These are phyloP conservation scores for Hybognathus amarus DNA, from an alignment of 2,797 vertebrate species.

Conservation along the genomic window DNA sequence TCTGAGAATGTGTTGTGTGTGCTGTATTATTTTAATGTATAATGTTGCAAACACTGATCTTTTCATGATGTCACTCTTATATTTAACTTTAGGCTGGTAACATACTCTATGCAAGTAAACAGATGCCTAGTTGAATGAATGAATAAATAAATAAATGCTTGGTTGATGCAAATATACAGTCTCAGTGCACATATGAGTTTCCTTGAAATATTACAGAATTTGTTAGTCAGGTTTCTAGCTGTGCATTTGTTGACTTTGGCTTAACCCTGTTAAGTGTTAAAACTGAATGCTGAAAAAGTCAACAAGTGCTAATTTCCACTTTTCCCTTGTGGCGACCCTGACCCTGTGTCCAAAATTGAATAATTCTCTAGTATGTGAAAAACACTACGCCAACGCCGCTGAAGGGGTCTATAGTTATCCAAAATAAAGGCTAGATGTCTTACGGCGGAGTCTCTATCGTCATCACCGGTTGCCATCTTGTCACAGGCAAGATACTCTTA, in stretches of 20 bases:
- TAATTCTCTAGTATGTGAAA: background rate
- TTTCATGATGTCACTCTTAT: background rate
- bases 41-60: background rate
- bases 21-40: background rate
- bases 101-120: conserved; percentile 4
- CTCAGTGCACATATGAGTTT: background rate
- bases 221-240: background rate
- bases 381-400: background rate
- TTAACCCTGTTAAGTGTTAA: background rate
- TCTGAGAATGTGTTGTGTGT: conserved; percentile 11
- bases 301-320: background rate
- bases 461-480: too few relatives aligned
- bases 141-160: background rate
- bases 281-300: background rate
- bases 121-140: background rate
- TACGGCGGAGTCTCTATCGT: too few relatives aligned
- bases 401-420: too few relatives aligned
- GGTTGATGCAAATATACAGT: background rate
- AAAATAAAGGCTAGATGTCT: too few relatives aligned
- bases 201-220: background rate
- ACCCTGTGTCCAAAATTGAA: background rate
- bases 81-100: background rate
- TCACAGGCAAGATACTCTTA: too few relatives aligned
- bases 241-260: background rate
- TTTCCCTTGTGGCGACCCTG: background rate